Base-by-base conservation (phyloP, 1,140 invertebrate genomes). In the Heliothis virescens region DNA sequence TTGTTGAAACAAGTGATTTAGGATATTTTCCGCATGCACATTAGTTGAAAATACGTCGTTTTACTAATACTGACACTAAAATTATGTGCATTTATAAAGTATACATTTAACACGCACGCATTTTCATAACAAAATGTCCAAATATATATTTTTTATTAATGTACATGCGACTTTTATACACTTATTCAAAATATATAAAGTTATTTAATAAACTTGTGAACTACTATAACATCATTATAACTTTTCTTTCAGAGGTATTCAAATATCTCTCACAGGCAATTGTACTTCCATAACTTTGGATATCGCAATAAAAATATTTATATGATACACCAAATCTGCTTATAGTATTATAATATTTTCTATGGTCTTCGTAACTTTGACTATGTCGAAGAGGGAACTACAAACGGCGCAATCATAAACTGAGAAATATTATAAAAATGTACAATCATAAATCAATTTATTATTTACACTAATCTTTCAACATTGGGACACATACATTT, bases 281-380 rank as follows among this genome's bases (percentile, higher is more conserved):
- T 78, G 75, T 78, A 78, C 75, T 78, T 76, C 74, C 34, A 57
- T 78, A 78, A 74, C 26, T 77, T 52, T 52, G 60, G 48, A 65
- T 55, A 65, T 53, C 18, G 18, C 34, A 65, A 13, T 77, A 77
- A 62, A 77, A 78, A 78, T 77, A 55, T 53, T n/a, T 67, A 47
- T 69, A 52, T 71, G 7, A 71, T 71, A 71, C 48, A 71, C 48
- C 47, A n/a, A 71, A 29, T 71, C 48, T 69, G 48, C 21, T 69
- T 52, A 71, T n/a, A 26, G 15, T n/a, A 18, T 48, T 29, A 77
- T 77, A 53, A 50, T 29, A 62, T 62, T 63, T 73, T 55, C 48
- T 63, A 63, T 21, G 18, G 50, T 71, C 10, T 59, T 59, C n/a
- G 41, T 18, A 48, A 67, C 63, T 65, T 67, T 67, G 21, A n/a